Evolutionary conservation across 2,113 vertebrate species (phyloP).

Genomic region (Cairina moschata): DNA sequence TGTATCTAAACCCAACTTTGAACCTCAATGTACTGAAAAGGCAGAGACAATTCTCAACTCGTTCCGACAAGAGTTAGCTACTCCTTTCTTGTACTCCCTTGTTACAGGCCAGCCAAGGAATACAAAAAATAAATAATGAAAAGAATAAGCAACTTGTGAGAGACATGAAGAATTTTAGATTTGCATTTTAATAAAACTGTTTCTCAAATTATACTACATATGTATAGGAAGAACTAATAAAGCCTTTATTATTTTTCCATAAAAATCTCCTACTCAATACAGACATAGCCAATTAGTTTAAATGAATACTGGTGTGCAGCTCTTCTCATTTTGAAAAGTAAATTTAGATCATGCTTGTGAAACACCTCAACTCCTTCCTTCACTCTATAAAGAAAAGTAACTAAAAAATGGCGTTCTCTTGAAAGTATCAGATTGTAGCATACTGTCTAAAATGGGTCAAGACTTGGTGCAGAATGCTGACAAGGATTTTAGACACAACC

Average conservation of each 20-base stretch:
- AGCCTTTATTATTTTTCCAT: background rate
- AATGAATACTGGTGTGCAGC: background rate
- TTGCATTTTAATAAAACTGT: background rate
- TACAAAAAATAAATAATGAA: background rate
- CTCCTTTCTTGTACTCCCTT: background rate
- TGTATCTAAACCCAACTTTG: background rate
- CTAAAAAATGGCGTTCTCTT: background rate
- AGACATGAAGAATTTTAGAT: background rate
- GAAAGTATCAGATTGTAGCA: background rate
- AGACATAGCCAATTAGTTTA: background rate
- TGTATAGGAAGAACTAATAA: background rate
- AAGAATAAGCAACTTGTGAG: background rate
- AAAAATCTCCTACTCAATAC: background rate
- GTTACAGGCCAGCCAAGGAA: background rate
- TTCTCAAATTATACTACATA: background rate
- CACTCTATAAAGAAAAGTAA: background rate
- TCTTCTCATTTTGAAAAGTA: background rate
- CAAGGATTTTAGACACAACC: conserved; percentile 4
- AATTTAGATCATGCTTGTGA: background rate
- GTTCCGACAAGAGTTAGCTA: background rate
- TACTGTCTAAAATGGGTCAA: conserved; percentile 42
- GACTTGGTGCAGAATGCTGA: conserved; percentile 22
- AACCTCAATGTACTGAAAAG: background rate
- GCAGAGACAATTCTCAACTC: background rate
- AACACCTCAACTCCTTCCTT: background rate